Base-by-base conservation (phyloP, 2,797 vertebrate species). In the Choloepus didactylus region DNA sequence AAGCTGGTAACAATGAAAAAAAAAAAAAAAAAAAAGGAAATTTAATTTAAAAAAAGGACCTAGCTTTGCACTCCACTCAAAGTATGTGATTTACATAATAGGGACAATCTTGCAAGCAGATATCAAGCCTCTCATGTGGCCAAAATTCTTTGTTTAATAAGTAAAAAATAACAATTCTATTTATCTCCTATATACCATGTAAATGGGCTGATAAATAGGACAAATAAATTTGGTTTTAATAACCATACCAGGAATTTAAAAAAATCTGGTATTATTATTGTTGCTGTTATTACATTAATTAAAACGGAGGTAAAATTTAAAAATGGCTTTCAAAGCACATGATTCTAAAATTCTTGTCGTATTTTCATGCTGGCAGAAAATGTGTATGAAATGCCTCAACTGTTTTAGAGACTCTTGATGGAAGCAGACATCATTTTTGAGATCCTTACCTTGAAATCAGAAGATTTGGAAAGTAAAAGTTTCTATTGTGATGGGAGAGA, bases 381-480 rank as follows among this genome's bases (percentile, higher is more conserved):
- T 29, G 18, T 44, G 44, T 4, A 67, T 16, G 41, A 59, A 38
- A 35, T 67, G 21, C 64, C 73, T 67, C 14, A 62, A 9, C 4
- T 70, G 11, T 21, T 49, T 60, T 46, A 51, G 35, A 41, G 64
- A 79, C 49, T 1, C 23, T 0, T 21, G 31, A 25, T 6, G 51
- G 51, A 59, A 85, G n/a, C 35, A 64, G 72, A 89, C 12, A 46
- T 35, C 25, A 46, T 38, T 81, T 51, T 27, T 18, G 44, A 59
- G 44, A 66, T 19, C 76, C 56, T 60, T 59, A 18, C 19, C 54
- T 83, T 76, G 46, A 41, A 75, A 89, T 41, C 0, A n/a, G 44
- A 83, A 72, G 27, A 49, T 91, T 31, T 31, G 67, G 15, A 85
- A 89, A 95, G 76, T 54, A 10, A 80, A 80, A 69, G 60, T 49